Conservation (phyloP, 1,140 invertebrate species). For the Magallana gigas region DNA sequence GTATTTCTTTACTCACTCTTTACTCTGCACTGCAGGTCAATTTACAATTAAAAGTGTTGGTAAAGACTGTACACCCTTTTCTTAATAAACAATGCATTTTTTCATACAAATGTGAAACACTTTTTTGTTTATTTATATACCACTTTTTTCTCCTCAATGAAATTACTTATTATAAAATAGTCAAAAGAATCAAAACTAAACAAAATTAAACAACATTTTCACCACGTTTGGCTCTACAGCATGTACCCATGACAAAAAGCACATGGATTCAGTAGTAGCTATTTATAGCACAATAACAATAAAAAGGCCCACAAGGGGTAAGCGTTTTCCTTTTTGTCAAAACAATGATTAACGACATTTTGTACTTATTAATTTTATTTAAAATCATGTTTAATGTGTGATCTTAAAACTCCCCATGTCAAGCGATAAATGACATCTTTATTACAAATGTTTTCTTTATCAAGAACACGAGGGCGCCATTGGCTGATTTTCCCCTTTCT, state of each 20-base stretch:
- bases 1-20: too few relatives aligned
- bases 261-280: neutral
- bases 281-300: constrained; percentile 37
- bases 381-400: constrained; percentile 10
- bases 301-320: constrained; percentile 18
- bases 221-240: constrained; percentile 4
- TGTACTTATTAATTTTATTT: constrained; percentile 2
- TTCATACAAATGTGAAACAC: too few relatives aligned
- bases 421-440: constrained; percentile 12
- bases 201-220: neutral
- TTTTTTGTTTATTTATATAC: too few relatives aligned
- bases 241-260: constrained; percentile 26
- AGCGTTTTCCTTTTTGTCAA: neutral
- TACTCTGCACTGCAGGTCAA: too few relatives aligned
- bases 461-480: constrained; percentile 19
- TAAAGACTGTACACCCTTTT: too few relatives aligned
- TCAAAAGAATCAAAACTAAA: neutral
- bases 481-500: neutral
- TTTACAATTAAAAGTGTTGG: too few relatives aligned
- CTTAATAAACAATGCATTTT: too few relatives aligned
- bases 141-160: too few relatives aligned
- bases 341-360: neutral
- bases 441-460: neutral
- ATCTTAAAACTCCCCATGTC: neutral
- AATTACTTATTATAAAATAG: neutral